Conservation (phyloP, 2,113 vertebrate species). For the Glaucomys volans region DNA sequence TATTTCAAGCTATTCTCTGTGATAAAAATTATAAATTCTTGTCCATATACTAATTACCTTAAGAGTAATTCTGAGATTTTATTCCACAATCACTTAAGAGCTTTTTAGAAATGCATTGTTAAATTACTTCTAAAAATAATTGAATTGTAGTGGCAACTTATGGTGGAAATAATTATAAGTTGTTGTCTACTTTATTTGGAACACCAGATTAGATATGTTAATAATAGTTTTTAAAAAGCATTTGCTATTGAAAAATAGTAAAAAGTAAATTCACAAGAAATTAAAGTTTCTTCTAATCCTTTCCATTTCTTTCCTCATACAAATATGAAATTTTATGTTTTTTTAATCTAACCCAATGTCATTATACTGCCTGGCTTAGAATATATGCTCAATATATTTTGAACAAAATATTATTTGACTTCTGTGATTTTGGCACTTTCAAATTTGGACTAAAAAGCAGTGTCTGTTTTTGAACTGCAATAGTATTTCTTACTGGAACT, state of each 20-base stretch:
- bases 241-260: constrained; percentile 31
- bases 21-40: background rate
- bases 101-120: constrained; percentile 54
- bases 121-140: constrained; percentile 72
- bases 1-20: background rate
- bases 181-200: constrained; percentile 73
- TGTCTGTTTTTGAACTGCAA: background rate
- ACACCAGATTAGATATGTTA: constrained; percentile 72
- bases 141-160: constrained; percentile 45
- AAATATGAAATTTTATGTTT: background rate
- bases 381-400: background rate
- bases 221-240: constrained; percentile 74
- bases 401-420: background rate
- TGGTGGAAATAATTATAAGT: constrained; percentile 73
- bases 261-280: constrained; percentile 61
- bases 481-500: background rate
- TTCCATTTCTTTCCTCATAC: background rate
- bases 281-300: background rate
- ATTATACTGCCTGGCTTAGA: background rate
- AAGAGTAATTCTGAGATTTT: background rate
- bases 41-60: background rate
- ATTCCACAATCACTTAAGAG: constrained; percentile 14
- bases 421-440: background rate
- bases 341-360: background rate
- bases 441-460: background rate